These are phyloP conservation scores for Lutraria lutraria DNA, from an alignment of 2,888 invertebrate species.

Conservation along the genomic window DNA sequence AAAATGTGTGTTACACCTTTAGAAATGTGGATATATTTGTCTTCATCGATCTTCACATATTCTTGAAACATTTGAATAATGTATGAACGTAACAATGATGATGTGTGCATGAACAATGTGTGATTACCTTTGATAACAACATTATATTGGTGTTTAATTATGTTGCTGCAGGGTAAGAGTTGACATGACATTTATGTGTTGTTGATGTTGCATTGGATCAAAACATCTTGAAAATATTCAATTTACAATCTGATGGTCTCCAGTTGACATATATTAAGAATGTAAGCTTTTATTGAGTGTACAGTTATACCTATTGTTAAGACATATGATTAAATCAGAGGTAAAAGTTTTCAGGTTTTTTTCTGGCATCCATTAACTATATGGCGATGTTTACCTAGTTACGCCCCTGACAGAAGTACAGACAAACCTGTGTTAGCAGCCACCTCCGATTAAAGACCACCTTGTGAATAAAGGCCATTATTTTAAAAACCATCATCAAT, in stretches of 20 bases:
- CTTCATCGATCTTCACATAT: background rate
- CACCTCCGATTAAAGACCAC: too few relatives aligned
- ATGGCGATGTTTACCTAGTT: too few relatives aligned
- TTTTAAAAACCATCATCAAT: too few relatives aligned
- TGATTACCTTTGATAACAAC: background rate
- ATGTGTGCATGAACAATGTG: background rate
- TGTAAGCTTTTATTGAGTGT: background rate
- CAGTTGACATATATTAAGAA: background rate
- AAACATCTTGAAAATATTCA: conserved; percentile 18
- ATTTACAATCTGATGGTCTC: background rate
- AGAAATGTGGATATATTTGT: background rate
- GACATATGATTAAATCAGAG: too few relatives aligned
- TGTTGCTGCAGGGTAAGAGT: background rate
- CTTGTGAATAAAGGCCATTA: too few relatives aligned
- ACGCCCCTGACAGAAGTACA: too few relatives aligned
- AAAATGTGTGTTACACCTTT: too few relatives aligned
- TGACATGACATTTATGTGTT: conserved; percentile 9
- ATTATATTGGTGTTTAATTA: conserved; percentile 12
- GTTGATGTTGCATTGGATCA: background rate
- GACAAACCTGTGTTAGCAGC: too few relatives aligned
- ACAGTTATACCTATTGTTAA: background rate
- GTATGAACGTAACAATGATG: background rate
- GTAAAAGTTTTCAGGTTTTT: too few relatives aligned
- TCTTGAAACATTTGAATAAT: background rate
- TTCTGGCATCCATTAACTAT: too few relatives aligned